Evolutionary conservation across 2,888 invertebrate species (phyloP), one percentile per base, ranked within the genome.

Genomic region (Mystacides longicornis): DNA sequence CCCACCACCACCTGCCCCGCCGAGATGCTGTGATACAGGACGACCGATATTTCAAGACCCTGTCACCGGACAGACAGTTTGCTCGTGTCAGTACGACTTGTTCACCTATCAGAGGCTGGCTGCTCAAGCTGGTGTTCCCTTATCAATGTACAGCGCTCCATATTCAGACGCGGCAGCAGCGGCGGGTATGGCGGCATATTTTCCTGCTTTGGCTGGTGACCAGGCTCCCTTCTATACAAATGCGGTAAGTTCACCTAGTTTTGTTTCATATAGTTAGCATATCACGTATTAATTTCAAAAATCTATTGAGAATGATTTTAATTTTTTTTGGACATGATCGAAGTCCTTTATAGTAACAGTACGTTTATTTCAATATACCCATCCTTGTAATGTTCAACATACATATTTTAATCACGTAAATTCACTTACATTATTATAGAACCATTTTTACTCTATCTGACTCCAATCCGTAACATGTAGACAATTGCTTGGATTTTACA

Each of bases 1-100:
- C 9, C 45, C 45, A 9, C 45, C 45, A 21, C 73, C 79, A 47
- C 71, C 77, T 54, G 63, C 66, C 60, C 64, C 69, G 63, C 75
- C 80, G 60, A 75, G 91, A 66, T 93, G 94, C 78, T 93, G 94
- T 78, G 93, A 94, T 78, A 91, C 93, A 63, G 93, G 93, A 63
- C 82, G 93, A 67, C 87, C 93, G 62, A 84, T 93, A 70, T 91
- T 90, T 77, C 90, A 90, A 69, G 92, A 92, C 74, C 92, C 92
- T 46, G 81, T 91, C 64, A 89, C 90, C 64, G 91, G 92, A 54
- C 90, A 91, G 73, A 89, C 87, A 55, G 86, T 92, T 62, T 92
- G 92, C 77, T 91, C 91, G 66, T 92, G 92, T 74, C 92, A 92
- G 73, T 91, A 91, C 76, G 91, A 91, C 75, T 82, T 93, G 65